Percentiles rank a stretch among this genome's conserved stretches.
Conservation (phyloP, 1,140 invertebrate species). For the Drosophila neocordata region DNA sequence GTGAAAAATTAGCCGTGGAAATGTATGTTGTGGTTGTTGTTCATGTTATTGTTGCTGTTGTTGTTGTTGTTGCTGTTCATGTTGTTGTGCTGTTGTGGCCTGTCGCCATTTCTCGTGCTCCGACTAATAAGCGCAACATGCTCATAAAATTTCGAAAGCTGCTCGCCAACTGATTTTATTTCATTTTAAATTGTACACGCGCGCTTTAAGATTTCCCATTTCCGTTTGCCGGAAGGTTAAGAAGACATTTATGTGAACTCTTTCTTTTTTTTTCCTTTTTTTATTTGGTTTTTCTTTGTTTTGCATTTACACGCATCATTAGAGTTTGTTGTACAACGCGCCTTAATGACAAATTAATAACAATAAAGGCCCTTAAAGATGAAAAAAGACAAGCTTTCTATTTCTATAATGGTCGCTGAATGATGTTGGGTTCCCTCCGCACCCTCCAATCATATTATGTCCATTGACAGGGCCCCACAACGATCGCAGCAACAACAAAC, state of each 20-base stretch:
- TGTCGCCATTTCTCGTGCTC: slow-evolving; percentile 73
- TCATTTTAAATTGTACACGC: slow-evolving; percentile 77
- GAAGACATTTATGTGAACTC: not conserved
- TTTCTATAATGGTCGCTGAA: slow-evolving; percentile 55
- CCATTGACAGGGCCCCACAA: slow-evolving; percentile 58
- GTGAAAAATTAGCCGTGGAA: slow-evolving; percentile 79
- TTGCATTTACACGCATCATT: slow-evolving; percentile 77
- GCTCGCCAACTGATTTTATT: slow-evolving; percentile 68
- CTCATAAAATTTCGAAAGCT: slow-evolving; percentile 80
- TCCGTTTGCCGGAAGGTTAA: slow-evolving; percentile 8
- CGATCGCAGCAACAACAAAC: slow-evolving; percentile 22
- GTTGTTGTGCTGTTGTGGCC: slow-evolving; percentile 65
- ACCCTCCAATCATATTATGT: not conserved
- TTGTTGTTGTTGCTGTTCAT: slow-evolving; percentile 19
- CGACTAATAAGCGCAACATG: slow-evolving; percentile 77
- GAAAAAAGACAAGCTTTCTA: slow-evolving; percentile 67
- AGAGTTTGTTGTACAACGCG: slow-evolving; percentile 63
- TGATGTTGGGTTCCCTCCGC: slow-evolving; percentile 19
- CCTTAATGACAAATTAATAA: slow-evolving; percentile 73
- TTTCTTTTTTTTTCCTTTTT: not conserved
- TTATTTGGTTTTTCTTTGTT: slow-evolving; percentile 23
- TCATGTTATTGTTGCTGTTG: slow-evolving; percentile 36
- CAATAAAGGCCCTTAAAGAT: slow-evolving; percentile 49
- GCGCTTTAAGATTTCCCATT: slow-evolving; percentile 56
- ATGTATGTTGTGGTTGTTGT: slow-evolving; percentile 65